A percentile compares a stretch with the other conserved stretches of the same genome.
Conservation (phyloP, 2,888 invertebrate genomes). For the Melinopterus prodromus region DNA sequence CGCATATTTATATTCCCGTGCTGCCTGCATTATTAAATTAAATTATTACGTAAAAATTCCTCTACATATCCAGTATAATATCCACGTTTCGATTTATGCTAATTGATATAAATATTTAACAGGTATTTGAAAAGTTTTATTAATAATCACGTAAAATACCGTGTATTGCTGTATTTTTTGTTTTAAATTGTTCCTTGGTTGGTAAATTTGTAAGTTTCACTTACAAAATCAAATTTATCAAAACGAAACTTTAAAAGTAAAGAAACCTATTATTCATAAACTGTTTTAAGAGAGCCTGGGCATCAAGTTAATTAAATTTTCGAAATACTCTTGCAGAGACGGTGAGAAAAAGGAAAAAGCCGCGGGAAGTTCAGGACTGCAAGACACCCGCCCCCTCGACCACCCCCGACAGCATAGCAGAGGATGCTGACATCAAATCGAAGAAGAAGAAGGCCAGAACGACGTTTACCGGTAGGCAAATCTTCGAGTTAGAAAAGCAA, state of each 20-base stretch:
- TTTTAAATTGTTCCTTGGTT: not conserved
- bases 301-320: too few relatives aligned
- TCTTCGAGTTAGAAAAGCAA: slow-evolving; percentile 95
- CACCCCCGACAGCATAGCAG: slow-evolving; percentile 55
- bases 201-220: not conserved
- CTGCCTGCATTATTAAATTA: not conserved
- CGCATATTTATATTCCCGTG: not conserved
- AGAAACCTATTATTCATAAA: too few relatives aligned
- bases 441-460: slow-evolving; percentile 90
- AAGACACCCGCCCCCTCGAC: slow-evolving; percentile 53
- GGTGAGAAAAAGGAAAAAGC: slow-evolving; percentile 55
- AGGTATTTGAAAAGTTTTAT: too few relatives aligned
- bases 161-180: too few relatives aligned
- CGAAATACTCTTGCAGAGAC: slow-evolving; percentile 49
- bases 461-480: slow-evolving; percentile 94
- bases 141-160: too few relatives aligned
- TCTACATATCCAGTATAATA: not conserved
- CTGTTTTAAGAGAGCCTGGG: too few relatives aligned
- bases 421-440: slow-evolving; percentile 60
- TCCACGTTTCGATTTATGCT: not conserved
- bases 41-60: not conserved
- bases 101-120: too few relatives aligned
- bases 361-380: slow-evolving; percentile 50
- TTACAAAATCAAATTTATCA: slow-evolving; percentile 8
- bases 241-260: not conserved